A percentile compares a stretch with the other conserved stretches of the same genome.
These are phyloP conservation scores for Genyomyrus donnyi DNA, from an alignment of 2,113 vertebrate species.

Conservation along the genomic window DNA sequence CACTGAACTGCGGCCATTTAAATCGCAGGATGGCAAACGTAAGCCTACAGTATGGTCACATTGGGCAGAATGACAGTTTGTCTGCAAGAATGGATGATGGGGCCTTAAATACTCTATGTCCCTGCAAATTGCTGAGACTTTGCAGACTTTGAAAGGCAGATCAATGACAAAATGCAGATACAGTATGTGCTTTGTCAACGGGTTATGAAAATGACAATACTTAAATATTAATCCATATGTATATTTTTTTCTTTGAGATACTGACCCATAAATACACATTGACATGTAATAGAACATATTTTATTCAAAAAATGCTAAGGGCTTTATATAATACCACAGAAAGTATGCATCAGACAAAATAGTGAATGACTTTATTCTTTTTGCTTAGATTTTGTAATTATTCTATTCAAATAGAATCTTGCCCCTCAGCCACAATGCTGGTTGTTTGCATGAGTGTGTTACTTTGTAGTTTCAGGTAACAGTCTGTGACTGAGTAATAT, in stretches of 20 bases:
- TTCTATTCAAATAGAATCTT: background rate
- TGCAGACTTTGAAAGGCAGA: background rate
- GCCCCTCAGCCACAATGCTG: background rate
- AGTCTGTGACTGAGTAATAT: background rate
- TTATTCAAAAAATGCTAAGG: background rate
- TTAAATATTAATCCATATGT: background rate
- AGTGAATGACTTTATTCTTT: background rate
- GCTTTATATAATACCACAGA: background rate
- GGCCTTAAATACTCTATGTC: background rate
- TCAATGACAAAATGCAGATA: background rate
- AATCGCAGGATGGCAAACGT: background rate
- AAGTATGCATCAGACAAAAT: background rate
- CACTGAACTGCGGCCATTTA: background rate
- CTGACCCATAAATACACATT: background rate
- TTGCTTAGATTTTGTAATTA: background rate
- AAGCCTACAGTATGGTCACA: background rate
- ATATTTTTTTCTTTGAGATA: background rate
- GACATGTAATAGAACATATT: background rate
- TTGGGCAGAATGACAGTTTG: background rate
- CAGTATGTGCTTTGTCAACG: background rate
- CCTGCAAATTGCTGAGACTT: background rate
- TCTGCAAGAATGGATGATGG: background rate
- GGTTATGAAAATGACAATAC: background rate
- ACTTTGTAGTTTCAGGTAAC: background rate
- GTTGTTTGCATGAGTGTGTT: background rate